Conservation (phyloP, 2,888 invertebrate genomes). For the Camponotus fellah region DNA sequence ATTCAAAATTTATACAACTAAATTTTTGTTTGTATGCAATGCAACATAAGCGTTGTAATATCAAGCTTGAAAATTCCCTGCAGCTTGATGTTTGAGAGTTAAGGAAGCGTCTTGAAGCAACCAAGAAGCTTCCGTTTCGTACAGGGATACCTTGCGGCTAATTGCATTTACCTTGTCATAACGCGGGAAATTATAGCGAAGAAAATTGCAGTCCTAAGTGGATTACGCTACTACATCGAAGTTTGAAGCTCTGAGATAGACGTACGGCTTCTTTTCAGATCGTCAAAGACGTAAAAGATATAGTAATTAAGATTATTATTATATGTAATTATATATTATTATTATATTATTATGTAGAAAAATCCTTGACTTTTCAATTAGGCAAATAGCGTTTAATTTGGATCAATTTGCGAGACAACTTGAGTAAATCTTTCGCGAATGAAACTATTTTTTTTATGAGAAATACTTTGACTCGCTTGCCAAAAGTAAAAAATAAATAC, state of each 20-base stretch:
- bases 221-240: conserved; percentile 49
- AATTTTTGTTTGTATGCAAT: neutral
- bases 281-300: conserved; percentile 14
- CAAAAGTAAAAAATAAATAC: conserved; percentile 11
- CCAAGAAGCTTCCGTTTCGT: conserved; percentile 42
- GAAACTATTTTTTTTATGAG: neutral
- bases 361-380: neutral
- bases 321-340: neutral
- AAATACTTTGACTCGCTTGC: too few species aligned
- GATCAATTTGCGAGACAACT: neutral
- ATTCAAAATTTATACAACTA: neutral
- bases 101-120: conserved; percentile 41
- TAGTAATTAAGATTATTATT: conserved; percentile 28
- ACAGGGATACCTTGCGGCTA: conserved; percentile 44
- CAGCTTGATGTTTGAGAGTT: conserved; percentile 33
- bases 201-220: conserved; percentile 55
- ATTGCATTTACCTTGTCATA: conserved; percentile 57
- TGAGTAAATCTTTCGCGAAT: neutral
- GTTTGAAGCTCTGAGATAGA: conserved; percentile 20
- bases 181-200: conserved; percentile 54
- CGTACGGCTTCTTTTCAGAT: conserved; percentile 21
- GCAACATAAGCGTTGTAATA: conserved; percentile 34
- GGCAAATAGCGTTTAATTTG: conserved; percentile 5
- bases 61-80: conserved; percentile 31
- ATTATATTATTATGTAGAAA: neutral